Evolutionary conservation across 2,888 invertebrate genomes (phyloP).

Genomic region (Apamea epomidion): DNA sequence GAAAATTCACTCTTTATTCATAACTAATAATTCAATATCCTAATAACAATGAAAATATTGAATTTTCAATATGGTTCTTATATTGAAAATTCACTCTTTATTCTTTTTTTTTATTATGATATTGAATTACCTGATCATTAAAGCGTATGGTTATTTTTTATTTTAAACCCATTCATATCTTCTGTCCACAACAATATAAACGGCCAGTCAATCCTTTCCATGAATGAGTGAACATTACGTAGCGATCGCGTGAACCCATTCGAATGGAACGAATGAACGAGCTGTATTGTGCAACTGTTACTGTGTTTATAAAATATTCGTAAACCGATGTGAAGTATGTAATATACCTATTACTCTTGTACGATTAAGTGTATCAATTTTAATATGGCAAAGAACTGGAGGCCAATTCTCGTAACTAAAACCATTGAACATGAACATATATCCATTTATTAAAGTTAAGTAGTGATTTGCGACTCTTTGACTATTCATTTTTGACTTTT

Average conservation of each 20-base stretch:
- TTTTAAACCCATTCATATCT: conserved; percentile 37
- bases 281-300: conserved; percentile 60
- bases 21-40: no score
- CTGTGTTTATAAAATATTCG: conserved; percentile 37
- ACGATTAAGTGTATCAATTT: not conserved
- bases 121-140: no score
- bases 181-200: conserved; percentile 20
- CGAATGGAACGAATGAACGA: conserved; percentile 54
- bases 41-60: no score
- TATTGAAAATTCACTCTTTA: no score
- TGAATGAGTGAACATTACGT: conserved; percentile 57
- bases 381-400: not conserved
- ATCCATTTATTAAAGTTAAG: no score
- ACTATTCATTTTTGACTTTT: no score
- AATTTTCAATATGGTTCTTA: no score
- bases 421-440: not conserved
- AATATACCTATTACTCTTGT: conserved; percentile 37
- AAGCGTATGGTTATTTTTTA: conserved; percentile 14
- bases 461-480: no score
- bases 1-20: no score
- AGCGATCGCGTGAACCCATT: conserved; percentile 59
- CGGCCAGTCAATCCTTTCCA: conserved; percentile 16
- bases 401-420: not conserved
- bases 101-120: no score
- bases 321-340: conserved; percentile 3